These are phyloP conservation scores for Micropoecilia bifurca DNA, from an alignment of 2,797 vertebrate species.

Conservation along the genomic window DNA sequence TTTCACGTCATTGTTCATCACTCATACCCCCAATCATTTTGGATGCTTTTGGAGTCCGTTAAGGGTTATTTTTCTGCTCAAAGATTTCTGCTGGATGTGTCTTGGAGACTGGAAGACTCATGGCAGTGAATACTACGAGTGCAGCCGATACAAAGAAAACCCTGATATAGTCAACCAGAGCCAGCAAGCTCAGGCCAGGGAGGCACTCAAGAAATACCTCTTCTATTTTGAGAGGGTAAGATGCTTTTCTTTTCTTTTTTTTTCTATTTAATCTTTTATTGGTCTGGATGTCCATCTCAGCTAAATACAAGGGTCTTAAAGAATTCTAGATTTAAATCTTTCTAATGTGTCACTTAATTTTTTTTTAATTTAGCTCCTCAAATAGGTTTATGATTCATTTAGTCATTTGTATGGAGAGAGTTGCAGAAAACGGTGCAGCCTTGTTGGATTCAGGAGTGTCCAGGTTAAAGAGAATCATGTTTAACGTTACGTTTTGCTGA, in stretches of 20 bases:
- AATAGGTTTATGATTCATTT: background rate
- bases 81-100: constrained; percentile 99
- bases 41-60: background rate
- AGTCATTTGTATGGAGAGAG: background rate
- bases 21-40: background rate
- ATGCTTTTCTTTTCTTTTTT: background rate
- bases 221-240: constrained; percentile 99
- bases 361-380: background rate
- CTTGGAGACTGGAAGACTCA: constrained; percentile 99
- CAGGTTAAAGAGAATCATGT: background rate
- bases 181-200: constrained; percentile 98
- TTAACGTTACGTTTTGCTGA: background rate
- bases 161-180: constrained; percentile 99
- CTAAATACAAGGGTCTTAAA: background rate
- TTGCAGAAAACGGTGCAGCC: background rate
- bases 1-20: background rate
- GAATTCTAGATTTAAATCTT: background rate
- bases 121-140: constrained; percentile 99
- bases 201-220: constrained; percentile 99
- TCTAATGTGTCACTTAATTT: too few relatives aligned
- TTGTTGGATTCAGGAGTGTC: background rate
- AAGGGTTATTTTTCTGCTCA: constrained; percentile 13
- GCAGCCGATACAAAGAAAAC: constrained; percentile 99
- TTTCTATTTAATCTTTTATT: background rate
- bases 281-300: background rate